Evolutionary conservation across 1,140 invertebrate genomes (phyloP).

Genomic region (Drosophila jambulina): DNA sequence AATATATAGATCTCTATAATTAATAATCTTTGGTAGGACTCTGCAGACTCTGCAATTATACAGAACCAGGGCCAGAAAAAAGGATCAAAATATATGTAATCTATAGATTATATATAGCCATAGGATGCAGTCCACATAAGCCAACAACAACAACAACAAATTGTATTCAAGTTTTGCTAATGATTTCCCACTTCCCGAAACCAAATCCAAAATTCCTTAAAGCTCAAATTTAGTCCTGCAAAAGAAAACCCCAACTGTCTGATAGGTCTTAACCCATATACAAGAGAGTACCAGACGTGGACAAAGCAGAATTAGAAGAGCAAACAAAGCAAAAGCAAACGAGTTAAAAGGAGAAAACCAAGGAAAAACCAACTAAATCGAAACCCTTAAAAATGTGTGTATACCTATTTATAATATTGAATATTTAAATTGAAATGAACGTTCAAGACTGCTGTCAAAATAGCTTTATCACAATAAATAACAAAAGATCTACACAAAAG

Average conservation of each 20-base stretch:
- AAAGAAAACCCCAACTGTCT: slow-evolving; percentile 35
- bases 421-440: slow-evolving; percentile 83
- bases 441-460: slow-evolving; percentile 84
- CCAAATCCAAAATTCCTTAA: not conserved
- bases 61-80: slow-evolving; percentile 54
- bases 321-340: slow-evolving; percentile 16
- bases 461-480: slow-evolving; percentile 77
- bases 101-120: slow-evolving; percentile 44
- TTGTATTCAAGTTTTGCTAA: slow-evolving; percentile 22
- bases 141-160: slow-evolving; percentile 18
- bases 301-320: slow-evolving; percentile 9
- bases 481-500: slow-evolving; percentile 39
- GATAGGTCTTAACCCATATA: slow-evolving; percentile 43
- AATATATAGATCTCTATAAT: slow-evolving; percentile 1
- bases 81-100: slow-evolving; percentile 57
- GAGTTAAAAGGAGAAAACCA: slow-evolving; percentile 25
- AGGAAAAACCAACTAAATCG: slow-evolving; percentile 22
- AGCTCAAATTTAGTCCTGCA: slow-evolving; percentile 9
- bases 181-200: slow-evolving; percentile 12
- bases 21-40: slow-evolving; percentile 8
- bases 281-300: slow-evolving; percentile 14
- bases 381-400: slow-evolving; percentile 68
- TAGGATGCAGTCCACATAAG: slow-evolving; percentile 35
- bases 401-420: slow-evolving; percentile 83
- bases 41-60: slow-evolving; percentile 32